Evolutionary conservation across 2,797 vertebrate genomes (phyloP), one percentile per base, ranked within the genome.

Genomic region (Notolabrus celidotus): DNA sequence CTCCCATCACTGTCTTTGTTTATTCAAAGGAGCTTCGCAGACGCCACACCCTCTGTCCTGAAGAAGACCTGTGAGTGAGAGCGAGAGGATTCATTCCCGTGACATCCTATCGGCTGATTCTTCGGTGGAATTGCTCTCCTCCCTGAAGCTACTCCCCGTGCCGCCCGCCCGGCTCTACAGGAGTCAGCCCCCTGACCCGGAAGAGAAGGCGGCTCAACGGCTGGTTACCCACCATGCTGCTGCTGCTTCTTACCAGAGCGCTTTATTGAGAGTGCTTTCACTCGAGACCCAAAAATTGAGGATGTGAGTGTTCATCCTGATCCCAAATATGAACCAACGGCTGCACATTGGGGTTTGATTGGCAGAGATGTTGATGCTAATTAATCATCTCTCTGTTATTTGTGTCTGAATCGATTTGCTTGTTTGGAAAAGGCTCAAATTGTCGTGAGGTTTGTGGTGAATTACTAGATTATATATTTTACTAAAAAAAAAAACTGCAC

Each of bases 1-100:
- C n/a, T n/a, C n/a, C n/a, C n/a, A n/a, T n/a, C n/a, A n/a, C n/a
- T n/a, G n/a, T n/a, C n/a, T n/a, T n/a, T n/a, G n/a, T n/a, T 81
- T 7, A 0, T 47, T 55, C 5, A 27, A 59, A 94, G 94, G 87
- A 17, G 61, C 9, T 93, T 92, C 36, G 0, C 76, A 7, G 94
- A 95, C 16, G 67, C 84, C 62, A 92, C 92, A 12, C 89, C 93
- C 2, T 80, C 91, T 5, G 64, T 90, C 57, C 71, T 89, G 63
- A 93, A 92, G 86, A 89, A 72, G 68, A 69, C 29, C 66, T 74
- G 63, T 22, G 94, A 94, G 62, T 94, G 85, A 93, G 67, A 41
- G 36, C 29, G 15, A 43, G 17, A 29, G 66, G 19, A 33, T 15
- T 61, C 15, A 20, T 55, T 70, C 50, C 56, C 38, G 34, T 38